Evolutionary conservation across 1,140 invertebrate genomes (phyloP).

Genomic region (Galendromus occidentalis): DNA sequence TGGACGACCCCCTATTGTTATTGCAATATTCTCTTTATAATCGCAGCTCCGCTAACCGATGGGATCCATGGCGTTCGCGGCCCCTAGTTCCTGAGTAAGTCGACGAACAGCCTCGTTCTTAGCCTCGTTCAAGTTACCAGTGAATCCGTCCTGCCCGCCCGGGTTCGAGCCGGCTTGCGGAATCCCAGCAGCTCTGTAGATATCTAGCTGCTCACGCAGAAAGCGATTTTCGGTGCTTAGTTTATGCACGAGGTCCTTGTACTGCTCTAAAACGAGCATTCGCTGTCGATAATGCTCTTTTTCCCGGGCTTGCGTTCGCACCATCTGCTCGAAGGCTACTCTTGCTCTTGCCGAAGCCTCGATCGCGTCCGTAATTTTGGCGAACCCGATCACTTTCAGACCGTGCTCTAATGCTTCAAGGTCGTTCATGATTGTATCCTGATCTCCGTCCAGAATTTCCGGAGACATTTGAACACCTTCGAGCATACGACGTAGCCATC

Average conservation of each 20-base stretch:
- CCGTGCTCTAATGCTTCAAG: neutral
- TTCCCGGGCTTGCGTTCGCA: neutral
- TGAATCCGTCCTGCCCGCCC: neutral
- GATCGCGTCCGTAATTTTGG: neutral
- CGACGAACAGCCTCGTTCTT: neutral
- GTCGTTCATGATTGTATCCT: neutral
- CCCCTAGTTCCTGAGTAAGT: neutral
- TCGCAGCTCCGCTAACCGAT: too few species aligned
- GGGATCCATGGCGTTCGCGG: too few species aligned
- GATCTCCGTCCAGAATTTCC: neutral
- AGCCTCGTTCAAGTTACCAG: neutral
- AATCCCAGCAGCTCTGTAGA: neutral
- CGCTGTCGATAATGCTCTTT: neutral
- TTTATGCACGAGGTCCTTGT: neutral
- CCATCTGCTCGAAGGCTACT: neutral
- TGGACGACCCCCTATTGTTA: too few species aligned
- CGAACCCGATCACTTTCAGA: neutral
- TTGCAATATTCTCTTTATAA: too few species aligned
- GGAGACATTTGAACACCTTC: neutral
- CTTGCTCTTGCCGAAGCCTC: neutral
- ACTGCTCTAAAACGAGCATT: neutral
- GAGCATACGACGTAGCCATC: neutral
- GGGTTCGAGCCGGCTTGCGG: neutral
- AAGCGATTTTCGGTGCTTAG: neutral
- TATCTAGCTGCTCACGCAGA: neutral